Evolutionary conservation across 2,797 vertebrate species (phyloP).

Genomic region (Neopelma chrysocephalum): DNA sequence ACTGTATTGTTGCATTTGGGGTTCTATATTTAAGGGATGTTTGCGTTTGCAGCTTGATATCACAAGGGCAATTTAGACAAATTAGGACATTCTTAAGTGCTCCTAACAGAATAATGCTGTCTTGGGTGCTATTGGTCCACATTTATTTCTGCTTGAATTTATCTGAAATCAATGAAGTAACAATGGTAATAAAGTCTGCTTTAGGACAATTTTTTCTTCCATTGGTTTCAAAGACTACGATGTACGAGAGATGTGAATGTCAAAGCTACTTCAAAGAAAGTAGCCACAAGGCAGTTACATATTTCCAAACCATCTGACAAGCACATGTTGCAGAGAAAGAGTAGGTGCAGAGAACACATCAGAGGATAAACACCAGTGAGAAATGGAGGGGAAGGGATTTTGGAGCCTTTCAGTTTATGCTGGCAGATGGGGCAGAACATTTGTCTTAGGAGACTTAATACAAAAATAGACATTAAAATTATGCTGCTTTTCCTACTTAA

Average conservation of each 20-base stretch:
- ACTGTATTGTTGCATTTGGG: background rate
- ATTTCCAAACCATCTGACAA: background rate
- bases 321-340: background rate
- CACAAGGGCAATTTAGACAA: background rate
- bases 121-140: background rate
- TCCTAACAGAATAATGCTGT: background rate
- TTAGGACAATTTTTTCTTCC: background rate
- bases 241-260: conserved; percentile 15
- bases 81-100: background rate
- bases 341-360: background rate
- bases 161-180: conserved; percentile 35
- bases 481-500: conserved; percentile 24
- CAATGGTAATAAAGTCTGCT: background rate
- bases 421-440: conserved; percentile 26
- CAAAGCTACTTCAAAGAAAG: conserved; percentile 31
- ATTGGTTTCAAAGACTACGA: conserved; percentile 20
- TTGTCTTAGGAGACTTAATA: conserved; percentile 7
- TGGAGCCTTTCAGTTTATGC: background rate
- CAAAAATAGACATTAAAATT: conserved; percentile 37
- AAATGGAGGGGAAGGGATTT: background rate
- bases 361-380: background rate
- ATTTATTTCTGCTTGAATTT: conserved; percentile 24
- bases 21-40: background rate
- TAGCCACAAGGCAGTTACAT: conserved; percentile 31
- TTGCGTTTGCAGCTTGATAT: background rate